phyloP scores from a whole-genome alignment of 2,113 vertebrate genomes.

The Pollimyrus isidori region DNA sequence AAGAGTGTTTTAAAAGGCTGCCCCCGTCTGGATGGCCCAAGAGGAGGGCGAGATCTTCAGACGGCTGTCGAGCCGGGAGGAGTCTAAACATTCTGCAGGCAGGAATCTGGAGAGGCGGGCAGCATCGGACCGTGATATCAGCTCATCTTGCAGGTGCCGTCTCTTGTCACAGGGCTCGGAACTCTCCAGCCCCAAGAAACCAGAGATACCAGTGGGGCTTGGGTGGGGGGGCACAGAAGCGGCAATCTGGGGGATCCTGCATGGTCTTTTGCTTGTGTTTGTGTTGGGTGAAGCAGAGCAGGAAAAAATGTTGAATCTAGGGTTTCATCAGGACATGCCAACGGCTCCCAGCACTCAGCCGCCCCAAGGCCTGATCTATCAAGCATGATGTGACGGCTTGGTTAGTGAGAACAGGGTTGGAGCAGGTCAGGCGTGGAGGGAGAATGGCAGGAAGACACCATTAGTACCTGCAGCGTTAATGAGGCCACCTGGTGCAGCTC shows the following conservation, averaged over 20 bases:
- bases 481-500: neutral
- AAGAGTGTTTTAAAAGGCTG: neutral
- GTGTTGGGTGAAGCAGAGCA: neutral
- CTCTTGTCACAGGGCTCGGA: neutral
- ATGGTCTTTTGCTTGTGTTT: neutral
- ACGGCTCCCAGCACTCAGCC: neutral
- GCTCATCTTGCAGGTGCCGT: neutral
- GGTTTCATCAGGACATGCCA: neutral
- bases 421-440: neutral
- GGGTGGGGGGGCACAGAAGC: neutral
- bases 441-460: neutral
- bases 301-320: neutral
- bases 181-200: neutral
- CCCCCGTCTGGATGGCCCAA: neutral
- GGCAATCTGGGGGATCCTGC: neutral
- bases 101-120: neutral
- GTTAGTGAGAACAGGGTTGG: neutral
- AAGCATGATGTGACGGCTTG: constrained; percentile 12
- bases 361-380: constrained; percentile 25
- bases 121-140: neutral
- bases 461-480: neutral
- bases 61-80: neutral
- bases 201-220: neutral
- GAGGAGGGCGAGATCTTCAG: neutral
- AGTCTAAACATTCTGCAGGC: neutral